A percentile compares a stretch with the other conserved stretches of the same genome.
These are phyloP conservation scores for Buphagus erythrorhynchus DNA, from an alignment of 2,797 vertebrate species.

Conservation along the genomic window DNA sequence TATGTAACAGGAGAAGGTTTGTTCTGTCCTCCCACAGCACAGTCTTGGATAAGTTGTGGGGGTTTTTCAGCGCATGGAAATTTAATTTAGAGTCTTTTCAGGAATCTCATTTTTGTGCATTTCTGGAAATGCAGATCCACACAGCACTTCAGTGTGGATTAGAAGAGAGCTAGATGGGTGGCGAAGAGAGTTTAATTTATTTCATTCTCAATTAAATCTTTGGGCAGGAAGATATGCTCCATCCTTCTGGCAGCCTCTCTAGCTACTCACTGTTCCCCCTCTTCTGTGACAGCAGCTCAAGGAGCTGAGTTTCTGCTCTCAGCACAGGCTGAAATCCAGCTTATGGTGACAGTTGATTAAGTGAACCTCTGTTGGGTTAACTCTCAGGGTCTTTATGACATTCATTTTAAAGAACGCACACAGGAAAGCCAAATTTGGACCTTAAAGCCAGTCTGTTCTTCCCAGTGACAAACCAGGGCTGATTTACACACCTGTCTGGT, in stretches of 20 bases:
- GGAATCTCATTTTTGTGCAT: not conserved
- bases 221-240: not conserved
- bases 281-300: not conserved
- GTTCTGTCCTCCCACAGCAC: not conserved
- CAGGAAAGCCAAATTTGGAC: not conserved
- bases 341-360: not conserved
- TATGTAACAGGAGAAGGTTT: not conserved
- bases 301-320: not conserved
- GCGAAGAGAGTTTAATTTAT: not conserved
- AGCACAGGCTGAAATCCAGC: not conserved
- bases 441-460: not conserved
- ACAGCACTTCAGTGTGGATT: not conserved
- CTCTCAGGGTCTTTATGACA: not conserved
- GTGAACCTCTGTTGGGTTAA: not conserved
- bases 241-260: not conserved
- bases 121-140: not conserved
- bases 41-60: not conserved
- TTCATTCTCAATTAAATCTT: not conserved
- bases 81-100: not conserved
- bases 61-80: not conserved
- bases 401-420: not conserved
- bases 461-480: not conserved
- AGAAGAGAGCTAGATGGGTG: not conserved
- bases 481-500: slow-evolving; percentile 90
- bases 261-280: no score